Percentiles rank a stretch among this genome's conserved stretches.
Evolutionary conservation across 2,888 invertebrate genomes (phyloP).

Genomic region (Coelinius sp.): DNA sequence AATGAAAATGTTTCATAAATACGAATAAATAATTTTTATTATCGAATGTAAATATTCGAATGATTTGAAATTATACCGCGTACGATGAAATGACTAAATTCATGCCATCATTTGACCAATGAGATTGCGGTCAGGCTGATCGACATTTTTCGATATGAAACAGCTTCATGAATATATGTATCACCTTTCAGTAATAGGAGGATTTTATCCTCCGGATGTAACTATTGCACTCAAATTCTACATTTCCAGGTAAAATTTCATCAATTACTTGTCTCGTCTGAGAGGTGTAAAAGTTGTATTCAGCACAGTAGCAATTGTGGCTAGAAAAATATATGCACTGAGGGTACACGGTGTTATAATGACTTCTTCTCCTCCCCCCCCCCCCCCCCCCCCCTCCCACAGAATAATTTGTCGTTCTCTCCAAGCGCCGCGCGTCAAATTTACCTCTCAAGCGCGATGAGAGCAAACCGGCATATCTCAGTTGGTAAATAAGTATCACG

Average conservation of each 20-base stretch:
- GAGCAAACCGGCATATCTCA: slow-evolving; percentile 37
- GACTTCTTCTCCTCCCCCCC: neutral
- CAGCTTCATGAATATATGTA: too few relatives aligned
- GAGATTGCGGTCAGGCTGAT: too few relatives aligned
- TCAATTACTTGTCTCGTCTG: neutral
- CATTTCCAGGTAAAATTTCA: slow-evolving; percentile 8
- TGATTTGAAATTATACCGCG: too few relatives aligned
- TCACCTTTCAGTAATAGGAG: too few relatives aligned
- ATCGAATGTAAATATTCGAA: too few relatives aligned
- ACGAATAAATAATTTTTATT: too few relatives aligned
- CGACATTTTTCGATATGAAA: too few relatives aligned
- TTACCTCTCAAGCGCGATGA: slow-evolving; percentile 40
- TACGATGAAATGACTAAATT: too few relatives aligned
- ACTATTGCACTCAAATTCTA: neutral
- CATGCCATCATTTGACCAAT: too few relatives aligned
- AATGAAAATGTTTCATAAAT: too few relatives aligned
- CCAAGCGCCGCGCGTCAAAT: slow-evolving; percentile 29
- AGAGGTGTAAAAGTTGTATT: slow-evolving; percentile 7
- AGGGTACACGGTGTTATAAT: slow-evolving; percentile 9
- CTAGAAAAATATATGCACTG: neutral
- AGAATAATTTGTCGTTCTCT: slow-evolving; percentile 26
- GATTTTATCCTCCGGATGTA: too few relatives aligned
- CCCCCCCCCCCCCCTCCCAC: slow-evolving; percentile 17
- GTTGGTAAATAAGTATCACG: slow-evolving; percentile 18
- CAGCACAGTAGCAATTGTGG: slow-evolving; percentile 7